These are phyloP conservation scores for Lagopus leucura DNA, from an alignment of 2,113 vertebrate species.

Conservation along the genomic window DNA sequence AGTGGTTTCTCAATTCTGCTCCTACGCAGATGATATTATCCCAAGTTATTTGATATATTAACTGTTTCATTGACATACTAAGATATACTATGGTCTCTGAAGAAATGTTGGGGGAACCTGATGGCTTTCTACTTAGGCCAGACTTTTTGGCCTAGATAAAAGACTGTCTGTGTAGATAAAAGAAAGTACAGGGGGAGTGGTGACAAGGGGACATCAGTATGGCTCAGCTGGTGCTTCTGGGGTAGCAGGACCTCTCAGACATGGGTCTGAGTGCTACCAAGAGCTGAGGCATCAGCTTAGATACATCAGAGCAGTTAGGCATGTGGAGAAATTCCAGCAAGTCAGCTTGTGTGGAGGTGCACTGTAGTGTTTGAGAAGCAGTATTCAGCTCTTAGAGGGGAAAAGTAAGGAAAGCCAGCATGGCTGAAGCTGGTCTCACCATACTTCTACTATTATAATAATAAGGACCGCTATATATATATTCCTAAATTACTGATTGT, in stretches of 20 bases:
- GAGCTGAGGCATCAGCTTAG: fast-evolving
- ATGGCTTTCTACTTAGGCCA: background rate
- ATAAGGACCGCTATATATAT: background rate
- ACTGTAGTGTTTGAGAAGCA: background rate
- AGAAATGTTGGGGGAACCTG: background rate
- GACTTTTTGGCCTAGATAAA: background rate
- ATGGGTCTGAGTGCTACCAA: background rate
- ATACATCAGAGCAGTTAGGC: background rate
- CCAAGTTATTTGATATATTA: background rate
- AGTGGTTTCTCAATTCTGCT: background rate
- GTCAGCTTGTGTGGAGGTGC: background rate
- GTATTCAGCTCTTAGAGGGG: background rate
- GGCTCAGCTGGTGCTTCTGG: background rate
- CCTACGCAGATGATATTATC: background rate
- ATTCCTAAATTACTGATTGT: background rate
- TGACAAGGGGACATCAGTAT: background rate
- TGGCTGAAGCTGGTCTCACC: background rate
- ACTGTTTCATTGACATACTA: background rate
- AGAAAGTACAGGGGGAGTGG: background rate
- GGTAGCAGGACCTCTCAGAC: background rate
- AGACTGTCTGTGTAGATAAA: background rate
- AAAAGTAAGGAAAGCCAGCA: background rate
- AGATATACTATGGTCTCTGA: background rate
- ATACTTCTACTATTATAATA: background rate
- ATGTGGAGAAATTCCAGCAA: background rate